Base-by-base conservation (phyloP, 2,797 vertebrate species). In the Lindbergichthys nudifrons region DNA sequence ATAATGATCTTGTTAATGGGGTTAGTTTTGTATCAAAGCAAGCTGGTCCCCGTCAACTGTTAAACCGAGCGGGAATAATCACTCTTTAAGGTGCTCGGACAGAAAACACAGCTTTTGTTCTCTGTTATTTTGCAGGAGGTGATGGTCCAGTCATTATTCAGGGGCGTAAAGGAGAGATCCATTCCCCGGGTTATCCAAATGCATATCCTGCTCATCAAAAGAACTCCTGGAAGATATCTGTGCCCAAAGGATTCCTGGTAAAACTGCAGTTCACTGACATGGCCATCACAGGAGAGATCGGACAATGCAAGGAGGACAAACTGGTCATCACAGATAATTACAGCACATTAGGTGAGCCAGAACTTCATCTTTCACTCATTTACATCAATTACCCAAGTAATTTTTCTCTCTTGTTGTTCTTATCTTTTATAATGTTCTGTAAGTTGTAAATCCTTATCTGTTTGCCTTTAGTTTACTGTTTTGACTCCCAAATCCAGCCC, bases 251-350 rank as follows among this genome's bases (percentile, higher is more conserved):
- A 43, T 80, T 90, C 47, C 83, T 95, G 75, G 82, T 94, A n/a
- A 95, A 94, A 78, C 75, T 95, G 77, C 83, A 91, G 18, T 85
- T 96, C 77, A 92, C 90, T 9, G 93, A 94, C 5, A 65, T 95
- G 76, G 92, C 89, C 69, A 83, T 95, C 48, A 79, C 87, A 19
- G 93, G 93, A 45, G 88, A 96, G 81, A 70, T 80, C 7, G 95
- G 93, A 43, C 79, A 88, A 21, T 95, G 94, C 68, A 78, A 75
- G n/a, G 83, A 79, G 54, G 95, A 96, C 86, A 92, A 85, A 41
- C 80, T 95, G 52, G 32, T 88, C 70, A 73, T 89, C 62, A 83
- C 87, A 6, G 93, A 95, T 65, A 64, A 30, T 18, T 94, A 92
- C 85, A 88, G 89, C 77, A 77, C 81, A 30, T 87, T 94, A 0